phyloP scores from a whole-genome alignment of 2,888 invertebrate species.

The Lasioglossum malachurum region DNA sequence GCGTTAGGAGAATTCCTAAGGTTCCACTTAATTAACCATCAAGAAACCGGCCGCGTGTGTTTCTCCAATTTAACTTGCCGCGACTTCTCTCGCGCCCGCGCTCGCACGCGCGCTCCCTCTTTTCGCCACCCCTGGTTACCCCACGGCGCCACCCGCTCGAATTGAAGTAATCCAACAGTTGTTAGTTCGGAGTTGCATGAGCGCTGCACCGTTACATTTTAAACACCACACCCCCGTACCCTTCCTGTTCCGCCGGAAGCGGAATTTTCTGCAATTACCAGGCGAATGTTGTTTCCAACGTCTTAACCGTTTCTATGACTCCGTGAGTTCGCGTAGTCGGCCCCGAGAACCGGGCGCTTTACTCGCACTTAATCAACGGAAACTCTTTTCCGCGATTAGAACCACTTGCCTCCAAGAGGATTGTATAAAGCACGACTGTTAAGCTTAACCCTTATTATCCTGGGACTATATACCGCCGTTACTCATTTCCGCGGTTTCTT shows the following conservation, averaged over 20 bases:
- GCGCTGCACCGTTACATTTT: slow-evolving; percentile 19
- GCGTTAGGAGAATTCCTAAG: slow-evolving; percentile 38
- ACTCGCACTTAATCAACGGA: neutral
- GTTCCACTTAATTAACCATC: slow-evolving; percentile 46
- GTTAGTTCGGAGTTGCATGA: slow-evolving; percentile 26
- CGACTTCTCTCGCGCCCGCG: slow-evolving; percentile 2
- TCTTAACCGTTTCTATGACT: slow-evolving; percentile 12
- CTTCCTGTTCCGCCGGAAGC: neutral
- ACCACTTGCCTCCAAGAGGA: neutral
- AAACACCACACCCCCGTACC: neutral
- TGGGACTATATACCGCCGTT: too few species aligned
- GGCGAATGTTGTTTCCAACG: slow-evolving; percentile 12
- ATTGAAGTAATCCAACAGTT: slow-evolving; percentile 26
- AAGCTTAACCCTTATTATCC: neutral
- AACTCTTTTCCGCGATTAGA: neutral
- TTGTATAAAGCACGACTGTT: neutral
- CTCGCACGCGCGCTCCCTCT: neutral
- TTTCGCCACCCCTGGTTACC: neutral
- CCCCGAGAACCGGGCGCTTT: neutral
- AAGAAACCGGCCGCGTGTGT: slow-evolving; percentile 30
- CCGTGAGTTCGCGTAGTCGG: neutral
- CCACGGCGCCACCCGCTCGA: neutral
- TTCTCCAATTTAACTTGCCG: slow-evolving; percentile 37
- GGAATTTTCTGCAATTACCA: slow-evolving; percentile 12
- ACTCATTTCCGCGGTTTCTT: neutral